A percentile compares a stretch with the other conserved stretches of the same genome.
These are phyloP conservation scores for Siphamia tubifer DNA, from an alignment of 2,113 vertebrate genomes.

Conservation along the genomic window DNA sequence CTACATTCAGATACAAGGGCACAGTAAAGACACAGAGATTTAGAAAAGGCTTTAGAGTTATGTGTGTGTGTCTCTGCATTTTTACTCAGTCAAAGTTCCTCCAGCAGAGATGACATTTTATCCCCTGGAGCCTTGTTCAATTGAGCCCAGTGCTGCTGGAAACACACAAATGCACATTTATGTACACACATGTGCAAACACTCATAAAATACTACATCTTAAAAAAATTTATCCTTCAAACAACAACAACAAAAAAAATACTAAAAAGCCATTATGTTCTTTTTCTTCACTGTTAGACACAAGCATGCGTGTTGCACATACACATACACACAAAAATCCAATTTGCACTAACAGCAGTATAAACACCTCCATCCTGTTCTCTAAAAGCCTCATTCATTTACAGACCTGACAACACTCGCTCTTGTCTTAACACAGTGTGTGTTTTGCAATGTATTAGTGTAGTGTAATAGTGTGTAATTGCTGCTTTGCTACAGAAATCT, in stretches of 20 bases:
- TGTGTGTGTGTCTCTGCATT: background rate
- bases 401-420: constrained; percentile 1
- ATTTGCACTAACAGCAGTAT: constrained; percentile 2
- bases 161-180: constrained; percentile 7
- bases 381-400: constrained; percentile 31
- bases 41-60: constrained; percentile 7
- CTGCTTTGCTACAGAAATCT: constrained; percentile 18
- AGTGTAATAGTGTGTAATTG: constrained; percentile 43
- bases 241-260: no score
- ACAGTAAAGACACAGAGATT: constrained; percentile 22
- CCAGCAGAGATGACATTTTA: constrained; percentile 32
- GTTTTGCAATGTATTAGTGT: constrained; percentile 32
- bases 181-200: background rate
- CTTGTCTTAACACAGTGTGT: background rate
- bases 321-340: constrained; percentile 3
- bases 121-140: constrained; percentile 32
- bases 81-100: constrained; percentile 17
- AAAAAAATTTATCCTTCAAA: background rate
- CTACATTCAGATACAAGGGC: constrained; percentile 37
- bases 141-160: constrained; percentile 21
- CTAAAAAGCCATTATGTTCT: background rate
- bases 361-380: background rate
- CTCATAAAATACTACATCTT: no score
- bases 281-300: background rate
- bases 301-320: background rate